Conservation (phyloP, 2,113 vertebrate genomes). For the Sinocyclocheilus anophthalmus region DNA sequence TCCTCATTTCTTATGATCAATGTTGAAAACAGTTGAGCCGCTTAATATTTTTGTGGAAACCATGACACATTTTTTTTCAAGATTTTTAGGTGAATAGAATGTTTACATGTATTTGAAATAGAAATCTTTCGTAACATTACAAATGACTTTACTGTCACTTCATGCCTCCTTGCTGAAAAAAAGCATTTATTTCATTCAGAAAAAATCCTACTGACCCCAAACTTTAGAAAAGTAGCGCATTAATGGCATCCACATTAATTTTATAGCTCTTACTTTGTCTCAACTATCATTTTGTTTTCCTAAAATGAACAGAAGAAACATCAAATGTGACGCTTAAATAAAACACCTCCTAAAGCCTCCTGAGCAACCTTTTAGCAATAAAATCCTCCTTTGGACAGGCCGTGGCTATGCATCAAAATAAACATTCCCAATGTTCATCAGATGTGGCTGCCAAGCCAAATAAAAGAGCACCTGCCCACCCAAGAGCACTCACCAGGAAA, state of each 20-base stretch:
- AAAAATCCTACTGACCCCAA: not conserved
- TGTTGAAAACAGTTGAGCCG: not conserved
- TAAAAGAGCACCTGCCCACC: slow-evolving; percentile 9
- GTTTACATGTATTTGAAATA: not conserved
- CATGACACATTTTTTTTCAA: not conserved
- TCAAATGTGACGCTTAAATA: not conserved
- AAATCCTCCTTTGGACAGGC: not conserved
- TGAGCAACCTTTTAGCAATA: not conserved
- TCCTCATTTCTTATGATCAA: not conserved
- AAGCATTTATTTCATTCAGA: not conserved
- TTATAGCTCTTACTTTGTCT: not conserved
- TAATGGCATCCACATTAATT: not conserved
- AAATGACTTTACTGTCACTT: not conserved
- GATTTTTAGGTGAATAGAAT: not conserved
- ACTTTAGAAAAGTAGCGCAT: not conserved
- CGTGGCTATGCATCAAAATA: not conserved
- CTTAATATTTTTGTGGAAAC: not conserved
- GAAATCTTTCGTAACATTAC: not conserved
- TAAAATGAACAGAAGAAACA: not conserved
- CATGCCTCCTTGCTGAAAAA: not conserved
- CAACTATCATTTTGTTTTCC: not conserved
- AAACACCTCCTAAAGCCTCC: not conserved
- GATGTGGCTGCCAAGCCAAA: not conserved
- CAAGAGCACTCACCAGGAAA: not conserved
- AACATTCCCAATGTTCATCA: slow-evolving; percentile 2